Evolutionary conservation across 1,140 invertebrate genomes (phyloP).

Genomic region (Leucophenga varia): DNA sequence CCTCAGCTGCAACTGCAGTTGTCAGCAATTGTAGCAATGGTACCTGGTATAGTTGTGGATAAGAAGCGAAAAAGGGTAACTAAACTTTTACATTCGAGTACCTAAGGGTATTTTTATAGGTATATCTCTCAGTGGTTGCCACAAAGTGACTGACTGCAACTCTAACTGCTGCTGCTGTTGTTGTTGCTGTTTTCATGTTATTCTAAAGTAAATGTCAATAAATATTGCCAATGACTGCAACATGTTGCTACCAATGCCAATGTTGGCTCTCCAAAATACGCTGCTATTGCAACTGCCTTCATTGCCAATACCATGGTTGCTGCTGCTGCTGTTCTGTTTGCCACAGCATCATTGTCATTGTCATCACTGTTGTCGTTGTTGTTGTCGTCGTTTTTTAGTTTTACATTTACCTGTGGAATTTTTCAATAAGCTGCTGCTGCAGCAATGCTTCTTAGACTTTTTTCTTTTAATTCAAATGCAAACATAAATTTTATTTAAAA

Average conservation of each 20-base stretch:
- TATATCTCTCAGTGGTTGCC: background rate
- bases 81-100: background rate
- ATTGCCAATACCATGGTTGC: too few relatives aligned
- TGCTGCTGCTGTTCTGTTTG: too few relatives aligned
- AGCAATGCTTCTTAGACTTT: slow-evolving; percentile 4
- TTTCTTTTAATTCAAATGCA: too few relatives aligned
- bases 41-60: too few relatives aligned
- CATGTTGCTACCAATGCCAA: slow-evolving; percentile 14
- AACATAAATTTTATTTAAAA: slow-evolving; percentile 48
- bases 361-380: slow-evolving; percentile 13
- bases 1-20: slow-evolving; percentile 14
- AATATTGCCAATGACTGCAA: slow-evolving; percentile 38
- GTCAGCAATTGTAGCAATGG: background rate
- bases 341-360: slow-evolving; percentile 11
- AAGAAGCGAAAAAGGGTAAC: background rate
- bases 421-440: slow-evolving; percentile 1
- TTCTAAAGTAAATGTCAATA: slow-evolving; percentile 43
- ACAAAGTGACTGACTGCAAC: background rate
- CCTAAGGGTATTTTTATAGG: background rate
- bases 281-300: too few relatives aligned
- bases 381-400: too few relatives aligned
- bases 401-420: too few relatives aligned
- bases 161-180: slow-evolving; percentile 15
- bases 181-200: slow-evolving; percentile 5
- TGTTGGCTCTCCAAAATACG: slow-evolving; percentile 6